A percentile compares a stretch with the other conserved stretches of the same genome.
These are phyloP conservation scores for Eupithecia abbreviata DNA, from an alignment of 2,888 invertebrate species.

Conservation along the genomic window DNA sequence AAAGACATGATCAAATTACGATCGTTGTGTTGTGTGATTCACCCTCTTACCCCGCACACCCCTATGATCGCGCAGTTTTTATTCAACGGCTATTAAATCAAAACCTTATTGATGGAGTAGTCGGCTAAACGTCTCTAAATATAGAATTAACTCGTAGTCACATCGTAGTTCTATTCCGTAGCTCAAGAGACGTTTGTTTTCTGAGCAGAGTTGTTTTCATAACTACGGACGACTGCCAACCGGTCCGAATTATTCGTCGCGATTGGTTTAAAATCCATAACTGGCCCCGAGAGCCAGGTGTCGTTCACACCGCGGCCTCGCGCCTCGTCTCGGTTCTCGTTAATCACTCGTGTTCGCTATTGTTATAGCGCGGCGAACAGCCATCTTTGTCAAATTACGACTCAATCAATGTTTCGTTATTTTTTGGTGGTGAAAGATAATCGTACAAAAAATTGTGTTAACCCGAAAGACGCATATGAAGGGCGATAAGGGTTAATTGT, in stretches of 20 bases:
- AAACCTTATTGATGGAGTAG: constrained; percentile 33
- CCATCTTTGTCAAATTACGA: constrained; percentile 84
- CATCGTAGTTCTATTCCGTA: constrained; percentile 64
- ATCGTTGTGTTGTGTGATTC: constrained; percentile 30
- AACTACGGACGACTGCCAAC: constrained; percentile 53
- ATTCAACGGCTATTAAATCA: constrained; percentile 26
- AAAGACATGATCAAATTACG: constrained; percentile 28
- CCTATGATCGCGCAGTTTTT: constrained; percentile 42
- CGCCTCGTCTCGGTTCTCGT: constrained; percentile 82
- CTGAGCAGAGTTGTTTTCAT: constrained; percentile 48
- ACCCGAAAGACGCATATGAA: constrained; percentile 57
- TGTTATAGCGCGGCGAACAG: constrained; percentile 81
- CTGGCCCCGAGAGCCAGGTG: constrained; percentile 84
- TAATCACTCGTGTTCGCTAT: constrained; percentile 83
- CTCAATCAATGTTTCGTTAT: constrained; percentile 74
- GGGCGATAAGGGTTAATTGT: constrained; percentile 55
- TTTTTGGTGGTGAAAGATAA: constrained; percentile 53
- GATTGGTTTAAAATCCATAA: constrained; percentile 84
- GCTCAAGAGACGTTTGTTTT: constrained; percentile 79
- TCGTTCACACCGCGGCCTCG: constrained; percentile 85
- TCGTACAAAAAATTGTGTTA: constrained; percentile 73
- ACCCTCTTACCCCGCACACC: constrained; percentile 34
- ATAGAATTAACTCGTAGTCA: constrained; percentile 57
- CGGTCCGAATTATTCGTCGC: constrained; percentile 83
- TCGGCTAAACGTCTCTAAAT: constrained; percentile 26